Conservation (phyloP, 2,888 invertebrate genomes). For the Heterodera filipjevi region DNA sequence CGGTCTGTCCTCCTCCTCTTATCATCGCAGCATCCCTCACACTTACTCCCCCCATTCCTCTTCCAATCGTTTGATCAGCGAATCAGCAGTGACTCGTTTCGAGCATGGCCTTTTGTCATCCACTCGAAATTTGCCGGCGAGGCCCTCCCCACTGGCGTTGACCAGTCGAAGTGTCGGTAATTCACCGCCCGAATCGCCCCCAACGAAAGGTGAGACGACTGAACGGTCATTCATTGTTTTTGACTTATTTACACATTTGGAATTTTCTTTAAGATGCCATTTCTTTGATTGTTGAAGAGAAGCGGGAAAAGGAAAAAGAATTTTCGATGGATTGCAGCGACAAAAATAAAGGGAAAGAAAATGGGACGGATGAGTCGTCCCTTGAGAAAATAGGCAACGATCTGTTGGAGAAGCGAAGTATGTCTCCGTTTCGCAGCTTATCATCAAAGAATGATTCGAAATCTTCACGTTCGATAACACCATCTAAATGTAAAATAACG, state of each 20-base stretch:
- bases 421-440: background rate
- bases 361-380: constrained; percentile 10
- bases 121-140: background rate
- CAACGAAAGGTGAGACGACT: background rate
- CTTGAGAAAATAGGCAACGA: constrained; percentile 10
- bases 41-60: background rate
- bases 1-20: background rate
- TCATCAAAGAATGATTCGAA: background rate
- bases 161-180: constrained; percentile 15
- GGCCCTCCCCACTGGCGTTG: constrained; percentile 6
- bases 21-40: background rate
- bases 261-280: background rate
- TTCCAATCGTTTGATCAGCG: background rate
- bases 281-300: background rate
- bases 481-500: background rate
- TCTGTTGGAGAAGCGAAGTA: background rate
- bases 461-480: background rate
- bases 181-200: constrained; percentile 1
- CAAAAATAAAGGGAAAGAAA: background rate
- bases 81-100: background rate
- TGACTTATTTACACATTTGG: too few species aligned
- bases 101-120: background rate
- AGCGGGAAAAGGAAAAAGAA: background rate
- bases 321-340: background rate
- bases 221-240: too few species aligned